Conservation (phyloP, 2,113 vertebrate species). For the Leucoraja erinaceus region DNA sequence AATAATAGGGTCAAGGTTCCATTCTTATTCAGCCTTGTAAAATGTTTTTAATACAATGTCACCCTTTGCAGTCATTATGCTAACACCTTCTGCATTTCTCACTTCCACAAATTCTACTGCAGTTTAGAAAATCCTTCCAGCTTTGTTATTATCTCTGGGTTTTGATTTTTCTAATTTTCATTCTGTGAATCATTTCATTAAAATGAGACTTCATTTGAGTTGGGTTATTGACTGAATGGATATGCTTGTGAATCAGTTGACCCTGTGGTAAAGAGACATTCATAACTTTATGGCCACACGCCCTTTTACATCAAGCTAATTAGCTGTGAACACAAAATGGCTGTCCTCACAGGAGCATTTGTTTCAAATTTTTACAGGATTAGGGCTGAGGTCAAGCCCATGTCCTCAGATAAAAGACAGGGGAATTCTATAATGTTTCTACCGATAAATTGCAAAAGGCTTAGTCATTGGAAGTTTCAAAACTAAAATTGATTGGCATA, state of each 20-base stretch:
- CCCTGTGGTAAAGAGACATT: background rate
- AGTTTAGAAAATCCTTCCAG: background rate
- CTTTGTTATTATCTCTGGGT: background rate
- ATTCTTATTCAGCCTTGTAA: background rate
- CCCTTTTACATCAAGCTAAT: background rate
- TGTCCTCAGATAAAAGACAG: background rate
- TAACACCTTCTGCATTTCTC: background rate
- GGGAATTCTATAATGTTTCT: background rate
- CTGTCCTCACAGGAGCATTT: too few species aligned
- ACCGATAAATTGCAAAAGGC: background rate
- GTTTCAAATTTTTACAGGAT: too few species aligned
- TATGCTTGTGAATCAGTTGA: background rate
- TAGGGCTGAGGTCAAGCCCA: background rate
- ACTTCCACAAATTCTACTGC: background rate
- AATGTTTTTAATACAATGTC: background rate
- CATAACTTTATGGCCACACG: background rate
- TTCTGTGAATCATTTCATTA: background rate
- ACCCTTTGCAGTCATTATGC: background rate
- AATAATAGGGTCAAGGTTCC: background rate
- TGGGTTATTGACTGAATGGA: background rate
- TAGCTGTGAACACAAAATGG: too few species aligned
- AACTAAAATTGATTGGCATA: background rate
- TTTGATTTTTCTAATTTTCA: background rate
- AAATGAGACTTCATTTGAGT: background rate
- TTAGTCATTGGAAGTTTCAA: background rate